Evolutionary conservation across 2,797 vertebrate genomes (phyloP).

Genomic region (Oreochromis grahami): DNA sequence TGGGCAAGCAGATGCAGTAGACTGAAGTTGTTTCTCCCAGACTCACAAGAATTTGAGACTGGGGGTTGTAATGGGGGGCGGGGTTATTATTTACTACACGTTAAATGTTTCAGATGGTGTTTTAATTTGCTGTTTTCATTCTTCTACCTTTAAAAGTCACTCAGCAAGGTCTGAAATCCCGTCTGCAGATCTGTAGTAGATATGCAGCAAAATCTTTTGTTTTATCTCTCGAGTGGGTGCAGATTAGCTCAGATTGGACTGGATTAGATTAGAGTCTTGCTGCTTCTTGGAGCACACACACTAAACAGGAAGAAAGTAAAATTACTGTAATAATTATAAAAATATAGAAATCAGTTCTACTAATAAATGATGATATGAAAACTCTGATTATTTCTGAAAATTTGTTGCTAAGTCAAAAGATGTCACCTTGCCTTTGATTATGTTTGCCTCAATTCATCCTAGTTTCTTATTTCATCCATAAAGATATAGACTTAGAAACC

Average conservation of each 20-base stretch:
- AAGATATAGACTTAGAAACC: not conserved
- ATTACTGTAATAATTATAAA: not conserved
- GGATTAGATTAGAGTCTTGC: not conserved
- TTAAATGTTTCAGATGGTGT: not conserved
- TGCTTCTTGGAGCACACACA: not conserved
- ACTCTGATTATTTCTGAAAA: not conserved
- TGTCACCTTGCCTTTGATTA: not conserved
- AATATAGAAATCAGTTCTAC: not conserved
- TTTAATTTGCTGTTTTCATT: not conserved
- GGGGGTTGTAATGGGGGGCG: not conserved
- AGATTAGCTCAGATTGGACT: not conserved
- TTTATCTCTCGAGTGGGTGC: not conserved
- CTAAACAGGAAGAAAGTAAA: not conserved
- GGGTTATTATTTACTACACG: not conserved
- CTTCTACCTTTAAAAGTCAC: not conserved
- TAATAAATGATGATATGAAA: not conserved
- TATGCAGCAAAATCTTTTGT: not conserved
- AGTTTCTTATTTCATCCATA: not conserved
- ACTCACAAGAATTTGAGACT: slow-evolving; percentile 16
- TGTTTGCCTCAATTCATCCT: not conserved
- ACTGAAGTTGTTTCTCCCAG: slow-evolving; percentile 29
- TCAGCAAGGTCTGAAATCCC: not conserved
- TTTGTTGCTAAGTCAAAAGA: not conserved
- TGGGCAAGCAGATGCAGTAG: slow-evolving; percentile 42
- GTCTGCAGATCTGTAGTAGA: not conserved